Evolutionary conservation across 1,140 invertebrate species (phyloP), one percentile per base, ranked within the genome.

Genomic region (Rhizoglyphus robini): DNA sequence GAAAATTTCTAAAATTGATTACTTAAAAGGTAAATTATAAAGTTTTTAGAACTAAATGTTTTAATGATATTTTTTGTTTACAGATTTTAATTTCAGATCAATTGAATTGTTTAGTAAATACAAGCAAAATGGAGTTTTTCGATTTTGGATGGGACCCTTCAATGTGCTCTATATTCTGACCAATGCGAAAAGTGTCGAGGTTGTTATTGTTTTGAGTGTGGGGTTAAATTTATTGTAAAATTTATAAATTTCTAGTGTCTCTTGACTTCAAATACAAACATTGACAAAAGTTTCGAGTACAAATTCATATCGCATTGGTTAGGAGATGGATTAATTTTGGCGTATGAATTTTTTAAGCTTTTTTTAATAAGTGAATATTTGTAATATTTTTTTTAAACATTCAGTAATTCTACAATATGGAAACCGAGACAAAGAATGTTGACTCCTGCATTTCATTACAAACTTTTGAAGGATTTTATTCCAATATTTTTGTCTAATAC

Each of bases 301-400:
- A 74, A 80, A 47, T 85, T 84, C 70, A 73, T 91, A 15, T 78
- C 82, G 65, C 81, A 82, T 13, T 89, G 87, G 90, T 81, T 94
- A 48, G 88, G 88, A 20, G 83, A 89, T 70, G 90, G 90, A 62
- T 77, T 94, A 2, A 78, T 93, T 0, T 89, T 88, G 23, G 34
- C 30, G 61, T 63, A 8, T 58, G 13, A 5, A 3, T 25, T n/a
- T 60, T 60, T 54, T 20, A 11, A 8, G 8, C 36, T 41, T 8
- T 11, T 41, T 41, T 41, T 41, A 11, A 41, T 41, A 13, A 13
- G 13, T 23, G 11, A 13, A 23, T 11, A 20, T 57, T 11, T 13
- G 11, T 11, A 13, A 23, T 13, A 13, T 29, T 48, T 41, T 60
- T 48, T 23, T 41, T 8, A 20, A n/a, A n/a, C n/a, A n/a, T n/a